Conservation (phyloP, 2,888 invertebrate genomes). For the Apamea monoglypha region DNA sequence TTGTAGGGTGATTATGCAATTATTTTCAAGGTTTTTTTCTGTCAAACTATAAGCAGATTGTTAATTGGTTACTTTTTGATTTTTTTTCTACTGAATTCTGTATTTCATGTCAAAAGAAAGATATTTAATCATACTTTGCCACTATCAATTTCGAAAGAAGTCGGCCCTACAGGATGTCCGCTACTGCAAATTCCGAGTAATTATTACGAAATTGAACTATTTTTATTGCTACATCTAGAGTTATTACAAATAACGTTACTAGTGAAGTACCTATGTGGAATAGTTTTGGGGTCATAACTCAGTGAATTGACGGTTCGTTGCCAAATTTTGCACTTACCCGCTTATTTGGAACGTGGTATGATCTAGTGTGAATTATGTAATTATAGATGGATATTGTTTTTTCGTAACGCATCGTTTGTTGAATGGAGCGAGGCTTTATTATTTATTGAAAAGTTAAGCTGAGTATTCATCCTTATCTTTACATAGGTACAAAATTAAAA, state of each 20-base stretch:
- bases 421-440: conserved; percentile 17
- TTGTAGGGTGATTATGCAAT: neutral
- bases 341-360: conserved; percentile 9
- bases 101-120: neutral
- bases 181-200: conserved; percentile 33
- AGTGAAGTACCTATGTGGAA: conserved; percentile 15
- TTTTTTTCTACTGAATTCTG: neutral
- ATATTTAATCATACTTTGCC: too few species aligned
- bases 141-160: neutral
- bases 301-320: conserved; percentile 25
- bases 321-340: conserved; percentile 37
- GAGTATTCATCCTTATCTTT: conserved; percentile 1
- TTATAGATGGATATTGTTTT: conserved; percentile 2
- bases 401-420: conserved; percentile 27
- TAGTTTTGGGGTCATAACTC: conserved; percentile 38
- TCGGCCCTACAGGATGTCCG: conserved; percentile 28
- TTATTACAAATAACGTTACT: conserved; percentile 25
- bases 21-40: neutral
- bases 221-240: conserved; percentile 38
- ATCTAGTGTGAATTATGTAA: conserved; percentile 37
- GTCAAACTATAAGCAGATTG: neutral
- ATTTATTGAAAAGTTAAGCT: neutral
- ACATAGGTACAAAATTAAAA: neutral
- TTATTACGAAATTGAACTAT: conserved; percentile 35
- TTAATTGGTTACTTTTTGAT: neutral